Conservation (phyloP, 2,113 vertebrate species). For the Sphyrna mokarran region DNA sequence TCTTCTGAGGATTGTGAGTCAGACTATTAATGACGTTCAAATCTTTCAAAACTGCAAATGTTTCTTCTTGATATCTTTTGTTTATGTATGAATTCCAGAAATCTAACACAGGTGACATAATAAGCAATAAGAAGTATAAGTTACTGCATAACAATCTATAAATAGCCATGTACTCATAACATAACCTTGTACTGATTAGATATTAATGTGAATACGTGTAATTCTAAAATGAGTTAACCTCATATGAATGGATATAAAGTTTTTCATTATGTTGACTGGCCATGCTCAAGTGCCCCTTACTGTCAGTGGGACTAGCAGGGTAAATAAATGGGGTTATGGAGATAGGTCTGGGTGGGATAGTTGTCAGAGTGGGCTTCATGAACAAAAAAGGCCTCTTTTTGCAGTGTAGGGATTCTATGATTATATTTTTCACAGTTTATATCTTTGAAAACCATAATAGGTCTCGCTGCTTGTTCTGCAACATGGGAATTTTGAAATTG, state of each 20-base stretch:
- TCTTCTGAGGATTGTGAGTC: slow-evolving; percentile 42
- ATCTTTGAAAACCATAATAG: background rate
- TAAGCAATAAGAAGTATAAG: background rate
- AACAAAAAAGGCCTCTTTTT: too few relatives aligned
- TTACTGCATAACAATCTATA: background rate
- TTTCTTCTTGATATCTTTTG: slow-evolving; percentile 40
- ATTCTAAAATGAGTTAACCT: background rate
- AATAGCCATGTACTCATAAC: background rate
- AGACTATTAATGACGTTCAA: slow-evolving; percentile 39
- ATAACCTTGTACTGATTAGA: background rate
- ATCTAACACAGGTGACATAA: slow-evolving; percentile 51
- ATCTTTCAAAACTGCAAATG: slow-evolving; percentile 42
- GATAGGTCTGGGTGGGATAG: too few relatives aligned
- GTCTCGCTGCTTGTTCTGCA: background rate
- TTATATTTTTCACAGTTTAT: background rate
- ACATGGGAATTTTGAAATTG: background rate
- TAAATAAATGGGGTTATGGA: too few relatives aligned
- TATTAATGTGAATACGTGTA: background rate
- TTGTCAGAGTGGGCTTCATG: too few relatives aligned
- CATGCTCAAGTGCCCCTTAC: too few relatives aligned
- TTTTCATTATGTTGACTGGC: background rate
- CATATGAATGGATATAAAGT: background rate
- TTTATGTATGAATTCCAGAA: slow-evolving; percentile 82
- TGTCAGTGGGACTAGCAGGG: too few relatives aligned
- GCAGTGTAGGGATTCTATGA: too few relatives aligned